Evolutionary conservation across 2,888 invertebrate genomes (phyloP), one percentile per base, ranked within the genome.

Genomic region (Cataglyphis cursor): DNA sequence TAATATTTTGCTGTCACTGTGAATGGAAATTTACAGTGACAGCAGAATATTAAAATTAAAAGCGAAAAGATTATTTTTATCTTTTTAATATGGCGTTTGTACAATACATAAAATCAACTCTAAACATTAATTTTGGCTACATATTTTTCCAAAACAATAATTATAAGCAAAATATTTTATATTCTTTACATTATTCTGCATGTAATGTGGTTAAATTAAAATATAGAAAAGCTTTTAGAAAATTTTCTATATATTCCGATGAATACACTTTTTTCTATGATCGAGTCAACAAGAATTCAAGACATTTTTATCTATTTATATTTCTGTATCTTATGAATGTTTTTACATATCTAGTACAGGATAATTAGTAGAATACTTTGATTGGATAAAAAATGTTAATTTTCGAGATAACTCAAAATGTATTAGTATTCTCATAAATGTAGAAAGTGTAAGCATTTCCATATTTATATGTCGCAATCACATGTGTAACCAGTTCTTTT

Each of bases 291-390:
- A 24, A 59, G 28, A 59, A 59, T 59, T 28, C 6, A 59, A 24
- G 15, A 59, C 1, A 44, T 48, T 51, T 51, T 24, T 8, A 28
- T 28, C 28, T 8, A 15, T 8, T 28, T 12, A 24, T 28, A 59
- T 59, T 59, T 21, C 59, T 57, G 21, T 38, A 38, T 57, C 24
- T 73, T 73, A 73, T 73, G 62, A 5, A 18, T 12, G 12, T 28
- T 62, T n/a, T 0, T 12, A 12, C 4, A 73, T 18, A 18, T 1
- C 28, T 73, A 28, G 3, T 41, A 73, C 1, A 62, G 18, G 3
- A 24, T 24, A 59, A 18, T 3, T 35, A 10, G 35, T 6, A 72
- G 8, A 5, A 28, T n/a, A 15, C 31, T 1, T 0, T 35, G 18
- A 24, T 4, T 21, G 10, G 35, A 57, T 72, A 10, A 10, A 48